Evolutionary conservation across 2,888 invertebrate species (phyloP), one percentile per base, ranked within the genome.

Genomic region (Cerastis rubricosa): DNA sequence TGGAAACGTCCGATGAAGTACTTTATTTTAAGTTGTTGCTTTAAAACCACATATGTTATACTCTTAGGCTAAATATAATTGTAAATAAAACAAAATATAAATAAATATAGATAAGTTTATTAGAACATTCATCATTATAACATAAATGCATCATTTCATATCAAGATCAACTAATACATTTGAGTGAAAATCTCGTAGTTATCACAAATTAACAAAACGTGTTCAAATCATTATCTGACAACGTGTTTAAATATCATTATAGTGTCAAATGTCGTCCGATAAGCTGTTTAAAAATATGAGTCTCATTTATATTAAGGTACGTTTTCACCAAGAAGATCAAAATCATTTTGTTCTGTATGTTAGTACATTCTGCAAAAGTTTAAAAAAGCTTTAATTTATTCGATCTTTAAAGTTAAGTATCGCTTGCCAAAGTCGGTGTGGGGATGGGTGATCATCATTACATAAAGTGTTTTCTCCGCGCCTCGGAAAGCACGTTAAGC

Each of bases 51-150:
- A n/a, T 59, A 19, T 81, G 22, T 77, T 49, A 54, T 66, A 68
- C 17, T 71, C 6, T 19, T 80, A 86, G 68, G 47, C 19, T 84
- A 61, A 81, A 54, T 67, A 70, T 74, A 63, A 59, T 78, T 84
- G 84, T 83, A 88, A 87, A 88, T 87, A 87, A 89, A 84, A 85
- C 78, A 69, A 74, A 83, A 72, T 87, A 86, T 86, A 89, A 88
- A 91, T 92, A 91, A 91, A 92, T 91, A 91, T 91, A 91, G 85
- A 88, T 89, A 87, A 87, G 90, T 91, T 82, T 89, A 88, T 89
- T 92, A 89, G 81, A 91, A 71, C 12, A 87, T 87, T 88, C 88
- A 35, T 35, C 80, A 88, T 89, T 82, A 81, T 87, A 90, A 91
- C 87, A 89, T 89, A 92, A 91, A 91, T 90, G 91, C 91, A 89